Base-by-base conservation (phyloP, 2,797 vertebrate genomes). In the Tokudaia tokunoshimensis region DNA sequence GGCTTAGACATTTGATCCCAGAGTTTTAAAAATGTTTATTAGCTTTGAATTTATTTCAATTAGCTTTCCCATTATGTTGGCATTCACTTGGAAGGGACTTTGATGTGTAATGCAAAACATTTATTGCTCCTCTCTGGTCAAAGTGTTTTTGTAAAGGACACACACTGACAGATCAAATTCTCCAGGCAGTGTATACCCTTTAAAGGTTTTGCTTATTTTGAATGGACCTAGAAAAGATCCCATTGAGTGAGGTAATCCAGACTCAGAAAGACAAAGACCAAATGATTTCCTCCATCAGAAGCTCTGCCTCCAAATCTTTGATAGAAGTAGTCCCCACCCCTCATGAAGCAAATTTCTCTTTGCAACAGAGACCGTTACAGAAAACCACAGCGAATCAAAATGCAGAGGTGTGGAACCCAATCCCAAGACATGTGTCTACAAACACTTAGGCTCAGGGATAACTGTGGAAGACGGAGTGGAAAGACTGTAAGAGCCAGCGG, bases 31-130 rank as follows among this genome's bases (percentile, higher is more conserved):
- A 87, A 70, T 75, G 34, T 80, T 96, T 82, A n/a, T 95, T 82
- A 79, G 74, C 50, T 85, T 92, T 92, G 55, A 70, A 93, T 88
- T 91, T 94, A 89, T 95, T 96, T 94, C 65, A 91, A 52, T 93
- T 96, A 44, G 92, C 89, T 90, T 95, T 13, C 34, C 44, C 61
- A 44, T 89, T 41, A 52, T 41, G 17, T n/a, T 78, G 55, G 34
- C 59, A 34, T 84, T 97, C 24, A 91, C 97, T 97, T 98, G 92
- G 96, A 97, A 96, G 93, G 13, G 24, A n/a, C 89, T 96, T 97
- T 4, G 4, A 63, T 70, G 75, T 92, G 52, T 92, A 91, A 14
- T 82, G 29, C 55, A 92, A 97, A 76, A 20, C 61, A 0, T 12
- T 74, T 75, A 37, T 87, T 84, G 80, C 22, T 82, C 72, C 59